A percentile compares a stretch with the other conserved stretches of the same genome.
Evolutionary conservation across 2,888 invertebrate species (phyloP).

Genomic region (Odontocerum albicorne): DNA sequence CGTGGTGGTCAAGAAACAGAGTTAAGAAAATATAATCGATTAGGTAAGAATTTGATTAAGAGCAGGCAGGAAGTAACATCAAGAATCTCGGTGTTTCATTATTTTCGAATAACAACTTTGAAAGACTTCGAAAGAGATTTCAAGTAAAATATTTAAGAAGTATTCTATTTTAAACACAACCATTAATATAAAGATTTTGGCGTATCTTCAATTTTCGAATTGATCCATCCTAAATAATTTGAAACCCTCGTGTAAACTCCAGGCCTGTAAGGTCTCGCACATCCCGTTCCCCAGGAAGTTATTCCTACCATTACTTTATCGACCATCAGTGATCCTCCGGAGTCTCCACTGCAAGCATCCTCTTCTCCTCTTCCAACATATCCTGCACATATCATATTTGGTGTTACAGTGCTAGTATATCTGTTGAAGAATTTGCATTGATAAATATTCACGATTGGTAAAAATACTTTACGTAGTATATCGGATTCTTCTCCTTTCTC

Average conservation of each 20-base stretch:
- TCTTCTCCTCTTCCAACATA: conserved; percentile 44
- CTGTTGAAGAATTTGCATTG: conserved; percentile 48
- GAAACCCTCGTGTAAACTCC: conserved; percentile 61
- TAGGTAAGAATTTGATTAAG: no score
- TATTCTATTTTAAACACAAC: no score
- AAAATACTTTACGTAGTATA: conserved; percentile 46
- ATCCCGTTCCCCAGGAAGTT: conserved; percentile 62
- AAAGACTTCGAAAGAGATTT: no score
- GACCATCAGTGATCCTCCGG: conserved; percentile 60
- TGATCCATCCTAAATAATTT: conserved; percentile 34
- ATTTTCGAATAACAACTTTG: no score
- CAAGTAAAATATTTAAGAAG: no score
- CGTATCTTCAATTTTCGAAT: not conserved
- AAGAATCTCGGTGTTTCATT: no score
- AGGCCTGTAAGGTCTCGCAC: conserved; percentile 55
- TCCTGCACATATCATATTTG: conserved; percentile 52
- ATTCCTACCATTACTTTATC: conserved; percentile 52
- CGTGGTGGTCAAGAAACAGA: no score
- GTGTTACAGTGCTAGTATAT: conserved; percentile 42
- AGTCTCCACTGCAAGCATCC: conserved; percentile 59
- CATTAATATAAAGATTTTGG: no score
- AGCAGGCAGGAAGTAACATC: no score
- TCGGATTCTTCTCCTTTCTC: conserved; percentile 45
- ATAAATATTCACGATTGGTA: conserved; percentile 47
- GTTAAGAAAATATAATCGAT: no score